A percentile compares a stretch with the other conserved stretches of the same genome.
Evolutionary conservation across 1,140 invertebrate species (phyloP).

Genomic region (Anagrus nilaparvatae): DNA sequence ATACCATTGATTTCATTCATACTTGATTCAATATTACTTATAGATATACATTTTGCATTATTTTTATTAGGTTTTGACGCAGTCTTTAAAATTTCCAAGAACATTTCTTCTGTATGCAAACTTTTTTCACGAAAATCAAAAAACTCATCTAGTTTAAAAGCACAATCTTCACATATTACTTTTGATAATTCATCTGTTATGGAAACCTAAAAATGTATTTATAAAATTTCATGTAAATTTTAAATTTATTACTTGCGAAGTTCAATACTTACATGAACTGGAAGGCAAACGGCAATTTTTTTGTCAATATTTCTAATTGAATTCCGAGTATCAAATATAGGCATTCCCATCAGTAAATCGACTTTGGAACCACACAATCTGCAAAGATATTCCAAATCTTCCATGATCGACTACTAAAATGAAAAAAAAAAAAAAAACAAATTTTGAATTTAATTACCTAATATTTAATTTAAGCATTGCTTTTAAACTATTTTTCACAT

Average conservation of each 20-base stretch:
- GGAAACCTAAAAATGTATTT: conserved; percentile 39
- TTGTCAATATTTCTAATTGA: conserved; percentile 47
- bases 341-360: conserved; percentile 43
- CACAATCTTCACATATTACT: conserved; percentile 49
- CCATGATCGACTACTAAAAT: conserved; percentile 49
- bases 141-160: conserved; percentile 48
- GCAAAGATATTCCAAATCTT: conserved; percentile 45
- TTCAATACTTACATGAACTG: conserved; percentile 41
- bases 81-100: conserved; percentile 43
- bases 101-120: conserved; percentile 45
- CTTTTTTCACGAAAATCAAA: conserved; percentile 50
- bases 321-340: conserved; percentile 49
- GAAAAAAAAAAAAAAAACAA: conserved; percentile 2
- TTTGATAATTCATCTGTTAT: conserved; percentile 49
- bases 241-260: neutral
- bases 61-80: conserved; percentile 28
- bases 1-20: conserved; percentile 24
- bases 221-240: conserved; percentile 7
- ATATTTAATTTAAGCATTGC: neutral
- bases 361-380: conserved; percentile 48
- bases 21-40: conserved; percentile 24
- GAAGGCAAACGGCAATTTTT: conserved; percentile 50
- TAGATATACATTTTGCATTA: conserved; percentile 17
- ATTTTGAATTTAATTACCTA: neutral
- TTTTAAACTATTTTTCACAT: no score